Percentiles rank a stretch among this genome's conserved stretches.
These are phyloP conservation scores for Sparus aurata DNA, from an alignment of 2,797 vertebrate species.

Conservation along the genomic window DNA sequence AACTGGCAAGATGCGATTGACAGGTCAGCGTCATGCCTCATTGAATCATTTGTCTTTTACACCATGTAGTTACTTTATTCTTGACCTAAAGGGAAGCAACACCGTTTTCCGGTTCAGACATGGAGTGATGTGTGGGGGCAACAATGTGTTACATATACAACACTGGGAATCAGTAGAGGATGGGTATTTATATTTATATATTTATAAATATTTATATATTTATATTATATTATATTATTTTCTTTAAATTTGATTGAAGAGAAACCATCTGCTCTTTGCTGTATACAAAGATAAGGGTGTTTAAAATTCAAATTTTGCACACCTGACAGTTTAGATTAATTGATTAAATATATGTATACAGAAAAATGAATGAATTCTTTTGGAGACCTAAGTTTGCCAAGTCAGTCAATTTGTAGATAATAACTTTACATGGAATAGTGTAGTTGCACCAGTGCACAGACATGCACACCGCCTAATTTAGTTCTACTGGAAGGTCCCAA, in stretches of 20 bases:
- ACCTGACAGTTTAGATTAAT: background rate
- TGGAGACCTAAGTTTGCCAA: too few species aligned
- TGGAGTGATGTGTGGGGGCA: background rate
- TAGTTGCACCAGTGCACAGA: conserved; percentile 22
- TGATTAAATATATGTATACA: background rate
- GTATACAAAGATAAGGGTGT: background rate
- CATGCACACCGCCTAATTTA: conserved; percentile 16
- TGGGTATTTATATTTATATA: too few species aligned
- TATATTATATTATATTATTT: too few species aligned
- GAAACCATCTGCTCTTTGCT: background rate
- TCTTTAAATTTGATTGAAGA: conserved; percentile 15
- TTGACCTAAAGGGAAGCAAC: conserved; percentile 6
- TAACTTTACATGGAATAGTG: background rate
- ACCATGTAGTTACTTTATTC: conserved; percentile 10
- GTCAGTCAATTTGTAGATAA: too few species aligned
- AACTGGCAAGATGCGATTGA: conserved; percentile 38
- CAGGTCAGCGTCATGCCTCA: conserved; percentile 38
- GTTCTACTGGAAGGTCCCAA: conserved; percentile 18
- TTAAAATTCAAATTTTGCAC: background rate
- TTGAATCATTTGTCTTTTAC: conserved; percentile 36
- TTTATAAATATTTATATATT: too few species aligned
- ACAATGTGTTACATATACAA: conserved; percentile 26
- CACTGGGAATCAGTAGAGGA: background rate
- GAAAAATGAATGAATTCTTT: background rate
- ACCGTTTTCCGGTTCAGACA: conserved; percentile 36